Evolutionary conservation across 2,888 invertebrate genomes (phyloP).

Genomic region (Torymus auratus): DNA sequence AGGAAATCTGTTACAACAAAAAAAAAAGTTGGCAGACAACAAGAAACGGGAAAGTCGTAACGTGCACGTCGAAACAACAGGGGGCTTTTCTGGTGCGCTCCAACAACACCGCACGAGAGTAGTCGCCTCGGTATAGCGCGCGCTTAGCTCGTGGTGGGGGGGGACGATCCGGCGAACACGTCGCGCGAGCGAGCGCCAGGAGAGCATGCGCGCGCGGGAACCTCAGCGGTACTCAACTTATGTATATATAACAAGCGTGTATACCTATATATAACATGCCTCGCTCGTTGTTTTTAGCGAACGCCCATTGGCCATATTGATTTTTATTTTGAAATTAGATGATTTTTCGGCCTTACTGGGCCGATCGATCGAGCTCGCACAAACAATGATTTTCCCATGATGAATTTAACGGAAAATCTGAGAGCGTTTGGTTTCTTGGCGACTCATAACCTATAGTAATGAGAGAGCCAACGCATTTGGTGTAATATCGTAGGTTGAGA

Average conservation of each 20-base stretch:
- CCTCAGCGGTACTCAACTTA: slow-evolving; percentile 54
- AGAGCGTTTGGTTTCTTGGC: not conserved
- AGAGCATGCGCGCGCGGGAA: slow-evolving; percentile 51
- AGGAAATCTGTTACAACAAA: no score
- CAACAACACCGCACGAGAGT: no score
- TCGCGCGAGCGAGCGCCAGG: not conserved
- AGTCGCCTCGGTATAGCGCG: slow-evolving; percentile 8
- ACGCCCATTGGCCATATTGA: slow-evolving; percentile 48
- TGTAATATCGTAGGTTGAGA: not conserved
- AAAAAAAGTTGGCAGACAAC: no score
- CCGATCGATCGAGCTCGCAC: not conserved
- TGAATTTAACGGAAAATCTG: slow-evolving; percentile 6
- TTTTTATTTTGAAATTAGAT: slow-evolving; percentile 47
- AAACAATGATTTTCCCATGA: not conserved
- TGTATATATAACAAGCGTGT: not conserved
- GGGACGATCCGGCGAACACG: slow-evolving; percentile 37
- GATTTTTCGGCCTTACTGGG: slow-evolving; percentile 6
- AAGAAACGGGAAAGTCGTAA: not conserved
- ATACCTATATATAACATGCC: not conserved
- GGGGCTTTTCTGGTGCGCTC: slow-evolving; percentile 28
- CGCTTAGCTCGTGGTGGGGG: slow-evolving; percentile 48
- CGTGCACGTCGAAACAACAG: slow-evolving; percentile 6
- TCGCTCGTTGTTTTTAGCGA: slow-evolving; percentile 11
- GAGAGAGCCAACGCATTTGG: slow-evolving; percentile 23
- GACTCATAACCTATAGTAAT: slow-evolving; percentile 21